Evolutionary conservation across 92 coral and sea anemone species (phyloP), one percentile per base, ranked within the genome.

Genomic region (Umimayanthus kanabou): DNA sequence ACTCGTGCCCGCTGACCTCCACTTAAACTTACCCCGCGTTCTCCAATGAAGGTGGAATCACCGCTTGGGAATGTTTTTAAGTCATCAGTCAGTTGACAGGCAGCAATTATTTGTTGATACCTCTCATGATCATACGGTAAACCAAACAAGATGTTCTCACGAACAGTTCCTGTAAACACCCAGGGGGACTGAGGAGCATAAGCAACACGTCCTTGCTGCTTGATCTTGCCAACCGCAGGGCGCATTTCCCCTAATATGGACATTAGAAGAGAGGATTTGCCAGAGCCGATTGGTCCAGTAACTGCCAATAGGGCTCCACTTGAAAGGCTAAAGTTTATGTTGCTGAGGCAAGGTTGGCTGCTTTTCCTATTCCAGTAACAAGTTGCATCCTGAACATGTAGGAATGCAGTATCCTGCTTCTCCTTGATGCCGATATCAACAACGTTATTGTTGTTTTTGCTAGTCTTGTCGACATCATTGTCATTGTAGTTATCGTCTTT

Each of bases 1-100:
- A 87, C 89, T 8, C 89, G 89, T 23, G 89, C 74, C 30, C 85
- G 73, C 85, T 87, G 89, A 66, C 89, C 89, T 23, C 89, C 89
- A 79, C 89, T 87, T 39, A 87, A 71, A 78, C 89, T 79, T 10
- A 39, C 71, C 49, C 89, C 89, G 14, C 84, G 84, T 79, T 87
- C 84, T 37, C 89, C 89, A 39, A 87, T 87, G 64, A 76, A 78
- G 67, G 84, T 76, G 26, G 77, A 43, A 23, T 87, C 89, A 6
- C 89, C 77, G 37, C 49, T 76, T 57, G 89, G 89, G 40, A 87
- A 66, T 43, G 16, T 33, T 61, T 87, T 57, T 1, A 87, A 37
- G 85, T 87, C 89, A 40, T 79, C 80, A 23, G 65, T 8, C 43
- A 87, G 76, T n/a, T 87, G 84, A 28, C 89, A 87, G 25, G 69